Base-by-base conservation (phyloP, 2,113 vertebrate genomes). In the Sylvilagus bachmani region DNA sequence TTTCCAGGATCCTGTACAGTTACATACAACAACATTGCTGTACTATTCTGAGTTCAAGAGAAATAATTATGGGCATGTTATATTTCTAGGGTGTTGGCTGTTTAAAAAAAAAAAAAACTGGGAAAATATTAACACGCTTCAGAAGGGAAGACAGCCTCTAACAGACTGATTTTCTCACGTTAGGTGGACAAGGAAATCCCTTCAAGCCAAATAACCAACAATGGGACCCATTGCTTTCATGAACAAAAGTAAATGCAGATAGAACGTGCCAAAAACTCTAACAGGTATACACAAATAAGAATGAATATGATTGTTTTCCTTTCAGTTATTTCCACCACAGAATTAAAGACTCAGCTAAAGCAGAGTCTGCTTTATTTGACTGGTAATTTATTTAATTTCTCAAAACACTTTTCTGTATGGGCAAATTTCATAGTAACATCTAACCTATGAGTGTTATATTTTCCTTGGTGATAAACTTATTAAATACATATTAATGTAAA, bases 361-460 rank as follows among this genome's bases (percentile, higher is more conserved):
- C 0, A 10, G 10, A 22, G 7, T 38, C 70, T 53, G 27, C 24
- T 86, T 92, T 88, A 77, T 66, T 75, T 91, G 55, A 84, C 0
- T 87, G 38, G 29, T 1, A 17, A 6, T 25, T 64, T 49, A 11
- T 24, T 36, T 11, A 83, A 62, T 51, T 27, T 55, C 27, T 16
- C 69, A 62, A 33, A 31, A 89, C 55, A 64, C n/a, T 90, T 96
- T 77, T 92, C 78, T 49, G 81, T 70, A 78, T 22, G 21, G 33
- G 36, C 70, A 7, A 85, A 67, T 81, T 89, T 66, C 36, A 27
- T 53, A 81, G 36, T 75, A 85, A 77, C 21, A 81, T 19, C 62
- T 49, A n/a, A 81, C 14, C 62, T 49, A n/a, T 55, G 16, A 86
- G 38, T 70, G 2, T 29, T n/a, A 22, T 49, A 67, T 82, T 70